These are phyloP conservation scores for Idris sp. DNA, from an alignment of 1,140 invertebrate species.

Conservation along the genomic window DNA sequence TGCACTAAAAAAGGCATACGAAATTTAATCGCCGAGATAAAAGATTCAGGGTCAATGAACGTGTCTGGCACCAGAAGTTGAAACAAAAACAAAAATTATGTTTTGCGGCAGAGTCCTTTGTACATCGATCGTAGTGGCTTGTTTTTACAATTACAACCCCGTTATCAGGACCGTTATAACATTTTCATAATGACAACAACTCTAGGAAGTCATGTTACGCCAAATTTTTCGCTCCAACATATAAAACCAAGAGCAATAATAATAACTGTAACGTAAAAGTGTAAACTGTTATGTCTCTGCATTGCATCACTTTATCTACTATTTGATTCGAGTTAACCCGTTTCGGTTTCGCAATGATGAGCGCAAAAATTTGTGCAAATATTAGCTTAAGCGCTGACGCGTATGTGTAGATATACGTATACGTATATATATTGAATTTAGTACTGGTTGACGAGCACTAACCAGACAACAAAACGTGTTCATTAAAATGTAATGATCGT, in stretches of 20 bases:
- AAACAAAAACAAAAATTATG: slow-evolving; percentile 18
- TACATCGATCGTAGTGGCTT: slow-evolving; percentile 30
- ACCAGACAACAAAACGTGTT: slow-evolving; percentile 21
- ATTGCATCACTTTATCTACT: slow-evolving; percentile 8
- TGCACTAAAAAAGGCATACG: slow-evolving; percentile 2
- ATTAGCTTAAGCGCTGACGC: no score
- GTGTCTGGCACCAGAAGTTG: slow-evolving; percentile 8
- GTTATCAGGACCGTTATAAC: slow-evolving; percentile 43
- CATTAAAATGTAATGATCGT: slow-evolving; percentile 48
- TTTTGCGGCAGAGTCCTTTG: slow-evolving; percentile 22
- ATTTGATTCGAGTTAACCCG: not conserved
- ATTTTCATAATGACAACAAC: slow-evolving; percentile 45
- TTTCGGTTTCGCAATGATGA: no score
- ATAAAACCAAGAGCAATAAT: no score
- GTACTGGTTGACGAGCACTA: no score
- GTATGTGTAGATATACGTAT: no score
- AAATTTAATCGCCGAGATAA: slow-evolving; percentile 15
- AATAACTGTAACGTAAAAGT: slow-evolving; percentile 30
- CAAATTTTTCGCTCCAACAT: slow-evolving; percentile 43
- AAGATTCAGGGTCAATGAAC: slow-evolving; percentile 34
- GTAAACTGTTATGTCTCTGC: slow-evolving; percentile 38
- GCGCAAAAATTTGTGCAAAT: no score
- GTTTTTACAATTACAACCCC: slow-evolving; percentile 35
- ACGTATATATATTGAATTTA: no score
- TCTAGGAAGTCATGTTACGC: slow-evolving; percentile 46